Evolutionary conservation across 2,797 vertebrate species (phyloP).

Genomic region (Geotrypetes seraphini): DNA sequence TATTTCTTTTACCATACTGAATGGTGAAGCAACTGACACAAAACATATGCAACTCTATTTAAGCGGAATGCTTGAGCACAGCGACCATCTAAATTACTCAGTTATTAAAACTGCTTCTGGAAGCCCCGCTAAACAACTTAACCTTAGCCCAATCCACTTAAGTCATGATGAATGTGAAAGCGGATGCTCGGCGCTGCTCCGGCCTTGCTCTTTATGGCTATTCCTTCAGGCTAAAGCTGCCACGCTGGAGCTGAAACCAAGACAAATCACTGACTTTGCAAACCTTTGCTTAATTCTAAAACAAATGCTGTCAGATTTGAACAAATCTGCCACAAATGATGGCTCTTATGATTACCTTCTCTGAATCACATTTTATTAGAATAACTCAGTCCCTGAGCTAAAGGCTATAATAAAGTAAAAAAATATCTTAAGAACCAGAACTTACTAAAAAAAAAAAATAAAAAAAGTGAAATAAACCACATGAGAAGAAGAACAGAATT

Average conservation of each 20-base stretch:
- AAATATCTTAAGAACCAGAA: no score
- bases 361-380: neutral
- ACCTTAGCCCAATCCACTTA: neutral
- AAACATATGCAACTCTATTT: neutral
- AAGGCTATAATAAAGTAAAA: no score
- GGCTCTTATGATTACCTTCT: neutral
- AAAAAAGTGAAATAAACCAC: no score
- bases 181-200: conserved; percentile 1
- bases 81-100: neutral
- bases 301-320: neutral
- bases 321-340: neutral
- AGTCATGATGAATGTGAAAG: conserved; percentile 3
- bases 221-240: conserved; percentile 3
- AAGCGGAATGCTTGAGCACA: neutral
- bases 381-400: neutral
- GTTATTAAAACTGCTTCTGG: neutral
- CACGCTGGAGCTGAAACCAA: neutral
- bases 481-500: no score
- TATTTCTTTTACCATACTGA: no score
- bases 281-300: conserved; percentile 14
- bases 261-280: conserved; percentile 4
- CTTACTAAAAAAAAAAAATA: no score
- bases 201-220: conserved; percentile 1
- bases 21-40: no score
- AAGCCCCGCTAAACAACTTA: conserved; percentile 1